Percentiles rank a stretch among this genome's conserved stretches.
These are phyloP conservation scores for Tridacna gigas DNA, from an alignment of 2,888 invertebrate genomes.

Conservation along the genomic window DNA sequence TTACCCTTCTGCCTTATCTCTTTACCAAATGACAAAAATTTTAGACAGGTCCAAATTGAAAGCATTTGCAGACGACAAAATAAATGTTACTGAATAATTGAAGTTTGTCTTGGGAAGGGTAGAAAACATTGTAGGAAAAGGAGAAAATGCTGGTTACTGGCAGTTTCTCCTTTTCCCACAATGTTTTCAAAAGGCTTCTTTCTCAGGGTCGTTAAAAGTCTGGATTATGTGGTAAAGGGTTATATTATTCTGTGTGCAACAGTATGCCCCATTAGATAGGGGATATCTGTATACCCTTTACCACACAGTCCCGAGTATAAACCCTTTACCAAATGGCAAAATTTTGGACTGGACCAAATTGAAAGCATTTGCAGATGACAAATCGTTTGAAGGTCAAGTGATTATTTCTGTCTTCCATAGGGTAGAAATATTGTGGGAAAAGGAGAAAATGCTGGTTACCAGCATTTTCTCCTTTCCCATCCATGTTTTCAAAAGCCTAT, in stretches of 20 bases:
- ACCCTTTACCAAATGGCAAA: neutral
- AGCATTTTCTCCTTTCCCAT: too few species aligned
- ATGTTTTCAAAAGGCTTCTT: neutral
- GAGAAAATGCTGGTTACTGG: neutral
- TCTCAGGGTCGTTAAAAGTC: neutral
- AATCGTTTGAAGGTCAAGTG: too few species aligned
- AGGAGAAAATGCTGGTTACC: too few species aligned
- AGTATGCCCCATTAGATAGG: neutral
- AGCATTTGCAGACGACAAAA: too few species aligned
- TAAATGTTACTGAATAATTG: too few species aligned
- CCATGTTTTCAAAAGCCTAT: too few species aligned
- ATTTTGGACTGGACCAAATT: neutral
- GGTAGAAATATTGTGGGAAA: too few species aligned
- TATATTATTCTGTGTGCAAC: neutral
- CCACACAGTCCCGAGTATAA: neutral
- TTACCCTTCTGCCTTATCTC: too few species aligned
- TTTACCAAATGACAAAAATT: too few species aligned
- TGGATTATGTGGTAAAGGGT: neutral
- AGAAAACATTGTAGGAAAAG: neutral
- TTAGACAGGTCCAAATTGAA: too few species aligned
- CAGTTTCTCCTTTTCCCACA: neutral
- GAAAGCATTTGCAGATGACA: neutral
- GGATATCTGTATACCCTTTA: neutral
- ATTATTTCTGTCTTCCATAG: too few species aligned
- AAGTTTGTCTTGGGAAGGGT: neutral